Base-by-base conservation (phyloP, 2,888 invertebrate species). In the Ernsta delagoae region DNA sequence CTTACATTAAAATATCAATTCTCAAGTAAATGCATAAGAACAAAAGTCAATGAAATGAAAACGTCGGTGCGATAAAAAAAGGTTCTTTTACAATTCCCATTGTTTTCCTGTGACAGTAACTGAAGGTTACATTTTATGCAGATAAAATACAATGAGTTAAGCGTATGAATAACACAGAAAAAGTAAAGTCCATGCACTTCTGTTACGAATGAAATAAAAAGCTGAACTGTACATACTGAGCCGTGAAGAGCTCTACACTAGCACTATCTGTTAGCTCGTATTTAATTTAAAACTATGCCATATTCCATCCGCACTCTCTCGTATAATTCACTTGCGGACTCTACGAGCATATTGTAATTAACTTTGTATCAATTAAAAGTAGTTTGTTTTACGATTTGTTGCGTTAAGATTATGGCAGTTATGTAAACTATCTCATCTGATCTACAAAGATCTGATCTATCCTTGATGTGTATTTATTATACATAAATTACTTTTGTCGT, bases 151-250 rank as follows among this genome's bases (percentile, higher is more conserved):
- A 59, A 59, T 39, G 57, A 59, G 34, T 12, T 59, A 39, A 59
- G 57, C 57, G 57, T 16, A 39, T 59, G 57, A 59, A 59, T 59
- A 59, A 59, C 34, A 56, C 34, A n/a, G 12, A 12, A 59, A 39
- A 57, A 57, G 7, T 24, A 53, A 8, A 59, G 39, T 12, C 8
- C 12, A 39, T 56, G 9, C 9, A 43, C 36, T 56, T 56, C 36
- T 34, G 54, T 56, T 34, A 34, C 31, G 50, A 65, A 59, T 34
- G 59, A 65, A 65, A 39, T 53, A 54, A 41, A 48, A 63, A 63
- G 43, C 41, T 6, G 11, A 57, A 65, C 41, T 56, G 53, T 41
- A n/a, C 45, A 11, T 41, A 65, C 36, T 48, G 36, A 50, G 45
- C 36, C 36, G 16, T 59, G 39, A 65, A 65, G 45, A 9, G 11